Percentiles rank a stretch among this genome's conserved stretches.
These are phyloP conservation scores for Meleagris gallopavo DNA, from an alignment of 2,113 vertebrate genomes.

Conservation along the genomic window DNA sequence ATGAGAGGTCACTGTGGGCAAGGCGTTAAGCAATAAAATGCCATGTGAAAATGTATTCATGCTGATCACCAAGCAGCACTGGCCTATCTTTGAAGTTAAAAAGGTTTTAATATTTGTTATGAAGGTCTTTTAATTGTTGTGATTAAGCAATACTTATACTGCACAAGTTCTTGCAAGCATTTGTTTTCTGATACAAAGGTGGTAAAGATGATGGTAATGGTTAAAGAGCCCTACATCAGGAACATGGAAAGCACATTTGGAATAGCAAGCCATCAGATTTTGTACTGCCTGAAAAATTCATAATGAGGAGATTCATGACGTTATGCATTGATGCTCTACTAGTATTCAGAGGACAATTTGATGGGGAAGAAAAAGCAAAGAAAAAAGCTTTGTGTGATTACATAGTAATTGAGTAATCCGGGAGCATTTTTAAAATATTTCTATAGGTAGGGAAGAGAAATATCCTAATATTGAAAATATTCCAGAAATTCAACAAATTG, in stretches of 20 bases:
- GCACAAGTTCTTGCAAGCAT: background rate
- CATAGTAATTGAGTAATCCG: background rate
- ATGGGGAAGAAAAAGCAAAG: background rate
- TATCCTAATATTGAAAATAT: background rate
- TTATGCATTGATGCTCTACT: background rate
- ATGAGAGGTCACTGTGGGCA: fast-evolving
- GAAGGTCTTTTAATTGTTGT: background rate
- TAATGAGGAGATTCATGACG: background rate
- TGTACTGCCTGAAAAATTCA: background rate
- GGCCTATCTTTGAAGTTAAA: background rate
- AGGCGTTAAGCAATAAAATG: background rate
- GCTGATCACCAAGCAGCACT: background rate
- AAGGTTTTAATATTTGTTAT: background rate
- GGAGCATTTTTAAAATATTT: background rate
- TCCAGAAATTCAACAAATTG: background rate
- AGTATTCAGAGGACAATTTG: background rate
- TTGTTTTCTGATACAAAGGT: background rate
- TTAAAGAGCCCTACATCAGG: background rate
- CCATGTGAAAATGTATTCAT: background rate
- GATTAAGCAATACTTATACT: background rate
- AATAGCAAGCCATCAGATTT: background rate
- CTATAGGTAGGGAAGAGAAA: background rate
- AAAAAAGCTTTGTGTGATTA: background rate
- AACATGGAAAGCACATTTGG: background rate
- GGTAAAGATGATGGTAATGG: background rate